Evolutionary conservation across 2,113 vertebrate species (phyloP).

Genomic region (Petaurus breviceps): DNA sequence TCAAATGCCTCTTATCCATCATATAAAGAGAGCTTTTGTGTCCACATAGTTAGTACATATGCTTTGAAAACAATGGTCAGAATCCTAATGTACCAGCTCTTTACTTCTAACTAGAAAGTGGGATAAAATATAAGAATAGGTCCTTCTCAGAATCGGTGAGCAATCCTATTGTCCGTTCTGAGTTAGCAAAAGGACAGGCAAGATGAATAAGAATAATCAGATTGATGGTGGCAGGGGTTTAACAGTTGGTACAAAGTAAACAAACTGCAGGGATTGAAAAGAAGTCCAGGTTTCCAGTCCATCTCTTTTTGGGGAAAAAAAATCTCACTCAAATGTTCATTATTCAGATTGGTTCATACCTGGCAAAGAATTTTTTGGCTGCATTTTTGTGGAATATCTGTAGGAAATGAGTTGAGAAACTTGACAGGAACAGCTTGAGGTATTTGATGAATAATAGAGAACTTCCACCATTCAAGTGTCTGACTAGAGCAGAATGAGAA

Average conservation of each 20-base stretch:
- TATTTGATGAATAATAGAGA: conserved; percentile 76
- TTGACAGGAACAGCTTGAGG: conserved; percentile 72
- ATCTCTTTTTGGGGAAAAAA: conserved; percentile 49
- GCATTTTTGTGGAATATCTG: conserved; percentile 56
- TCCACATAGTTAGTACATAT: conserved; percentile 16
- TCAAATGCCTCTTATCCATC: conserved; percentile 17
- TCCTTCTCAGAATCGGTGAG: not conserved
- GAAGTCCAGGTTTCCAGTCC: conserved; percentile 38
- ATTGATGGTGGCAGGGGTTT: not conserved
- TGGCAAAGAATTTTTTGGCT: conserved; percentile 48
- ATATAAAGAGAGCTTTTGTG: conserved; percentile 21
- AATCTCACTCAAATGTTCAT: conserved; percentile 46
- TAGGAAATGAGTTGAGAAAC: conserved; percentile 71
- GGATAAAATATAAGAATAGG: not conserved
- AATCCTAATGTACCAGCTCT: conserved; percentile 10
- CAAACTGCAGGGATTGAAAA: conserved; percentile 30
- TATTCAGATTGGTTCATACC: conserved; percentile 64
- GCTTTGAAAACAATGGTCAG: conserved; percentile 10
- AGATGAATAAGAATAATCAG: conserved; percentile 52
- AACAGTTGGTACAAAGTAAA: conserved; percentile 53
- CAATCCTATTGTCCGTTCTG: not conserved
- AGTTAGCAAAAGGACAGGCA: conserved; percentile 32
- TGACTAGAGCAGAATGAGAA: conserved; percentile 68
- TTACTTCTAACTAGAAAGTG: not conserved
- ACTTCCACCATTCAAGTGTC: conserved; percentile 59